phyloP scores from a whole-genome alignment of 2,113 vertebrate genomes.

The Origma solitaria region DNA sequence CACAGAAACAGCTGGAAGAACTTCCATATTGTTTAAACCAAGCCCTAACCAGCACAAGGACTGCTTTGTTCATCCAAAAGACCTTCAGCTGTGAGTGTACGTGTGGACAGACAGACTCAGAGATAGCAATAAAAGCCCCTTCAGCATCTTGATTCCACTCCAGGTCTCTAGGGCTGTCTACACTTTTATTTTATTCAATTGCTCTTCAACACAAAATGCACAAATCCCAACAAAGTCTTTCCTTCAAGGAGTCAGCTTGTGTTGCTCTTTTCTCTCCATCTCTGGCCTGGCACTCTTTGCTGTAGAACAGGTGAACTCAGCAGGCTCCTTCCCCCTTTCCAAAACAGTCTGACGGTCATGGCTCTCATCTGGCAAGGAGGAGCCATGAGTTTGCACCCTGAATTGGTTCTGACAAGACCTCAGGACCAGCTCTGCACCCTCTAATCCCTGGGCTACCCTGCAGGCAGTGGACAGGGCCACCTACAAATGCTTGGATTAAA shows the following conservation, averaged over 20 bases:
- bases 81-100: not conserved
- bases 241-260: not conserved
- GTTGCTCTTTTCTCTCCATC: not conserved
- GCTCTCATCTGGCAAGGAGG: not conserved
- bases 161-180: not conserved
- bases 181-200: not conserved
- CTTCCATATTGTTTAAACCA: slow-evolving; percentile 26
- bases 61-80: slow-evolving; percentile 13
- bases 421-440: not conserved
- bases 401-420: not conserved
- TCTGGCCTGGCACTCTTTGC: not conserved
- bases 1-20: slow-evolving; percentile 27
- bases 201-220: not conserved
- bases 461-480: not conserved
- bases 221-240: not conserved
- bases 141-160: not conserved
- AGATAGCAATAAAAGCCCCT: not conserved
- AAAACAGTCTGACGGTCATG: slow-evolving; percentile 14
- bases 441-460: not conserved
- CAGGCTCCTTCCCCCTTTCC: slow-evolving; percentile 6
- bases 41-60: slow-evolving; percentile 6
- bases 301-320: slow-evolving; percentile 31
- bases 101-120: not conserved
- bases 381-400: not conserved
- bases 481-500: not conserved